Evolutionary conservation across 92 coral and sea anemone species (phyloP), one percentile per base, ranked within the genome.

Genomic region (Chrysogorgia sp.): DNA sequence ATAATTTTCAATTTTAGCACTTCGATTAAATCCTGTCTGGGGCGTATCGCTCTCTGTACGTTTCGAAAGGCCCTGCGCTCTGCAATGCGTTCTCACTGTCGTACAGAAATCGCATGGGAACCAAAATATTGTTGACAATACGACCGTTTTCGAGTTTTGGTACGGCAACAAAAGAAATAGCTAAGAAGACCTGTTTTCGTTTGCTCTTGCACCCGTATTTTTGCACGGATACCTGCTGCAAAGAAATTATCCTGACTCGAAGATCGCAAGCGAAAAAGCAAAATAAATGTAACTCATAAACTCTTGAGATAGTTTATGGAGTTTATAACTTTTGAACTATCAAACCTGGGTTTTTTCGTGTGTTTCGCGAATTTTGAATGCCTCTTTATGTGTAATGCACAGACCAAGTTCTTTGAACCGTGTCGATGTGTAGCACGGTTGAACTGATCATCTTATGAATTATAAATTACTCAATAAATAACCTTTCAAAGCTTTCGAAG

Each of bases 401-500:
- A 12, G 12, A 12, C 12, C 12, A 12, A 37, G 12, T 12, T 37
- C 5, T 37, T 37, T 12, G 43, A 37, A 37, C 43, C 43, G 6
- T 37, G 43, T 4, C n/a, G n/a, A n/a, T n/a, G n/a, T n/a, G n/a
- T 25, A 24, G 1, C 41, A 69, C 60, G 76, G 76, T 69, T 31
- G 35, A 49, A 10, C 34, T 13, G 24, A 10, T 29, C 28, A 40
- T 22, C 35, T 49, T 26, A 69, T 69, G 60, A 69, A 69, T 69
- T 40, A 69, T 69, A 69, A 45, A 69, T 69, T 69, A 69, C 26
- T 33, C 34, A 26, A 49, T 69, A 49, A 69, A 49, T 33, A 67
- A 19, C 58, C 76, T 69, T 69, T 69, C 76, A 69, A 69, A 69
- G 22, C 28, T 20, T 23, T 48, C 23, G 76, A 48, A 22, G 76